Conservation (phyloP, 2,113 vertebrate species). For the Agapornis roseicollis region DNA sequence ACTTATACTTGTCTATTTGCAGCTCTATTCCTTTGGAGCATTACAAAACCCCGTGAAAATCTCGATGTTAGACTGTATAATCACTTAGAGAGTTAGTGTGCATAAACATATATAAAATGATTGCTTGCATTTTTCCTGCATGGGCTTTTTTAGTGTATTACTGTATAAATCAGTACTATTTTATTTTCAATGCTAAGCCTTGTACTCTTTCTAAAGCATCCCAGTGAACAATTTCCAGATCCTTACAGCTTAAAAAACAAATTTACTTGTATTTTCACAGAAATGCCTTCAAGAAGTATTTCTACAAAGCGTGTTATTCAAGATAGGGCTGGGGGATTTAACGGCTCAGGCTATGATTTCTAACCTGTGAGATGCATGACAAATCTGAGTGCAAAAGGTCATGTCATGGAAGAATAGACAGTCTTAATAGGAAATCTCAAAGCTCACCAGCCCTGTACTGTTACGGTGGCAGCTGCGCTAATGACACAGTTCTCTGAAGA, state of each 20-base stretch:
- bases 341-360: not conserved
- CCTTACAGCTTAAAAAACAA: not conserved
- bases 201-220: not conserved
- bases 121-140: slow-evolving; percentile 12
- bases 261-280: not conserved
- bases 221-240: not conserved
- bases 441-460: not conserved
- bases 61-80: slow-evolving; percentile 5
- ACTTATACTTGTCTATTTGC: not conserved
- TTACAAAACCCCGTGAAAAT: not conserved
- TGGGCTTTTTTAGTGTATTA: slow-evolving; percentile 13
- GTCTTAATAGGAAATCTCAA: not conserved
- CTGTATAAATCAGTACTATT: slow-evolving; percentile 42
- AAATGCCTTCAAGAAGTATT: not conserved
- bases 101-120: slow-evolving; percentile 41
- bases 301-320: not conserved
- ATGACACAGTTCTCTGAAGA: not conserved
- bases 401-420: not conserved
- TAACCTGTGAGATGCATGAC: not conserved
- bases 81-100: slow-evolving; percentile 41
- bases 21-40: slow-evolving; percentile 22
- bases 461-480: not conserved
- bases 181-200: slow-evolving; percentile 18
- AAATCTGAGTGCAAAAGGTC: not conserved
- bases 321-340: not conserved